Evolutionary conservation across 2,113 vertebrate genomes (phyloP), one percentile per base, ranked within the genome.

Genomic region (Sorex fumeus): DNA sequence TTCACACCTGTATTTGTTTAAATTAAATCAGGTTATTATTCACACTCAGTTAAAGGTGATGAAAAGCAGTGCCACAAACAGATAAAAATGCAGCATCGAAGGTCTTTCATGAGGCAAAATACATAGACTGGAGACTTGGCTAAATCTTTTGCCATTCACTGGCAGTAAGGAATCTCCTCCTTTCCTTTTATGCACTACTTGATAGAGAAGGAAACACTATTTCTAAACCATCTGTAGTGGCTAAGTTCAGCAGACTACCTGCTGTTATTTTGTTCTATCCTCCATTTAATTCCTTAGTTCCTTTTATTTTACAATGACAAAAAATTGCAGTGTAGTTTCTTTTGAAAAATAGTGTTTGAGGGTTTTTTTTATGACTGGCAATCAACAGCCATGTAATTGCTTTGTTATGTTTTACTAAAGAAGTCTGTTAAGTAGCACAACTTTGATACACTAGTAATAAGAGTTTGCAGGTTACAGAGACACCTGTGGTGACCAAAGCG

Each of bases 331-430:
- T 98, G 97, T 98, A 97, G 97, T 98, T 98, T 98, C 98, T 98
- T 98, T 98, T 98, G 97, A 98, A 98, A 98, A 98, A 96, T 95
- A 95, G 96, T 98, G 97, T 98, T 98, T 98, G 97, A 98, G 97
- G 96, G 86, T 0, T 30, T 67, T 97, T 98, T 98, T 98, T 98
- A 98, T 98, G 97, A 97, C 96, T 97, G 97, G 98, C 97, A 97
- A 98, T 98, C 98, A 98, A 98, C 98, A 98, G 98, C 97, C 98
- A 97, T 98, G 98, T 98, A 98, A 98, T 98, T 98, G 98, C 98
- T 98, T 98, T 98, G 98, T 98, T 98, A 97, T 98, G 98, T 98
- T 98, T 98, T 98, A 98, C 98, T 98, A 98, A 98, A 98, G 98
- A 98, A 98, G 98, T 98, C 98, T 98, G 97, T 98, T 98, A 98